Base-by-base conservation (phyloP, 2,113 vertebrate species). In the Anarrhichthys ocellatus region DNA sequence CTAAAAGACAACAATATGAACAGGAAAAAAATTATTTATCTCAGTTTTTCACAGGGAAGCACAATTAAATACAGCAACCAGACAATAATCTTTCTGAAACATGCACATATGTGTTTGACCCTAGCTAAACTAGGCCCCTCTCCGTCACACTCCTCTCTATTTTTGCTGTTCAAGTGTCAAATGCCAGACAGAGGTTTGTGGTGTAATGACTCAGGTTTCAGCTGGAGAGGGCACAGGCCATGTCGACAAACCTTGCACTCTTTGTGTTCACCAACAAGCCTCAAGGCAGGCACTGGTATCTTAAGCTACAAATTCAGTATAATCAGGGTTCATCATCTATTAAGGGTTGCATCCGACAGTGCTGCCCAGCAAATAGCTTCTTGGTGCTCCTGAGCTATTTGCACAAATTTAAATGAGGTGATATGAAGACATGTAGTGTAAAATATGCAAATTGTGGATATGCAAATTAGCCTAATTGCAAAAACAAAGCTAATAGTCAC, bases 1-100 rank as follows among this genome's bases (percentile, higher is more conserved):
- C 92, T 93, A 80, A 68, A 80, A 81, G 34, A 87, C 32, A 76
- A 81, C 18, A 64, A 73, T 34, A 82, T 27, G 1, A 62, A 68
- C 7, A 38, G 9, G 4, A 62, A 38, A 73, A n/a, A 34, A 9
- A 48, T 48, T 1, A 20, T 17, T 38, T 3, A 11, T 13, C 56
- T 59, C 27, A 68, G 8, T 24, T 61, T 76, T 38, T 32, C 9
- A 68, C 6, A 34, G 17, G 8, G 46, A 32, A 40, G 17, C 29
- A 73, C 1, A n/a, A 20, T 2, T 4, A 0, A 75, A 66, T 40
- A 8, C 4, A 77, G 14, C 22, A 17, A 62, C 6, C 3, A 54
- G 40, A 50, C 27, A 8, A 64, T 15, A 17, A 46, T 27, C 13
- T 61, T n/a, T 80, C 29, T 32, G 8, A 78, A 80, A 80, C 62